A percentile compares a stretch with the other conserved stretches of the same genome.
Evolutionary conservation across 2,113 vertebrate species (phyloP).

Genomic region (Ranitomeya imitator): DNA sequence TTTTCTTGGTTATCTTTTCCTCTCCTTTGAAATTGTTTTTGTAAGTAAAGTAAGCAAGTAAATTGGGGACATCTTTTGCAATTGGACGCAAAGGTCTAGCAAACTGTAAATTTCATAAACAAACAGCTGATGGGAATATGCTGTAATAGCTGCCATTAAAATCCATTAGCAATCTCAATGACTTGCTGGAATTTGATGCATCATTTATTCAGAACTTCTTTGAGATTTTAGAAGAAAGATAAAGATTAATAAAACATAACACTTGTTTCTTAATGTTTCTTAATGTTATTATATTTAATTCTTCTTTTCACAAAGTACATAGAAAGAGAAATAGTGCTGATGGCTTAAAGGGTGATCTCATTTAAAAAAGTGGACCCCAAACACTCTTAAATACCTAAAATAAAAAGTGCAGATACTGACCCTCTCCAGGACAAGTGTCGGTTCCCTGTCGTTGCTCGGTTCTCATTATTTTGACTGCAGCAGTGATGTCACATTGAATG

Average conservation of each 20-base stretch:
- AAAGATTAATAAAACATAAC: constrained; percentile 68
- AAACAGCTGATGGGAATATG: constrained; percentile 84
- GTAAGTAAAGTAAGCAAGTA: too few species aligned
- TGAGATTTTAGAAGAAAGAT: constrained; percentile 72
- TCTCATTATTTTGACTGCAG: too few species aligned
- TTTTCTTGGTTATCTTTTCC: not conserved
- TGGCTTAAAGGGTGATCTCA: not conserved
- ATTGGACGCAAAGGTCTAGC: constrained; percentile 81
- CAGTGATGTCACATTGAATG: too few species aligned
- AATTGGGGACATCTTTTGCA: constrained; percentile 75
- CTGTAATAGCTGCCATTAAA: constrained; percentile 84
- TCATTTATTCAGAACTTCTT: constrained; percentile 79
- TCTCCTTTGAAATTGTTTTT: constrained; percentile 61
- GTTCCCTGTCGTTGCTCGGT: too few species aligned
- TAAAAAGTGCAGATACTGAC: too few species aligned
- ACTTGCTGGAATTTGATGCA: constrained; percentile 82
- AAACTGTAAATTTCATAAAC: constrained; percentile 81
- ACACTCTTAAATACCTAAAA: too few species aligned
- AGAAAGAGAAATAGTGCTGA: not conserved
- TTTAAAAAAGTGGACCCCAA: too few species aligned
- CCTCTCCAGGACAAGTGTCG: too few species aligned
- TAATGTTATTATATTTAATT: not conserved
- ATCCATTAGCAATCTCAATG: constrained; percentile 84
- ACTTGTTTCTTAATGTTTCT: constrained; percentile 46
- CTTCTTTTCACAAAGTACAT: not conserved